Conservation (phyloP, 53 echinoderm and acorn worm species). For the Holothuria scabra region DNA sequence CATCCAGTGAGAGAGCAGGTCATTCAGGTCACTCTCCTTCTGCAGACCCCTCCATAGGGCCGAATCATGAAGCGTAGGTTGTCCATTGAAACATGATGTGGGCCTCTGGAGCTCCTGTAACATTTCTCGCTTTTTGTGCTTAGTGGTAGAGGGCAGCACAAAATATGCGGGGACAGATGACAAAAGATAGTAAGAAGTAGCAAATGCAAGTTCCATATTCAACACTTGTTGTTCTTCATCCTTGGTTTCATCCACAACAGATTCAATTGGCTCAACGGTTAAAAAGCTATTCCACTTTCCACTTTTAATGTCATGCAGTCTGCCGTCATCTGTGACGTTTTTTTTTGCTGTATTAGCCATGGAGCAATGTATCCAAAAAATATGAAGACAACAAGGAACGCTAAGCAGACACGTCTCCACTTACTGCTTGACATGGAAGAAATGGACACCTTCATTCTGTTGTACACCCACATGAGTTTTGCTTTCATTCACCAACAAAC, state of each 20-base stretch:
- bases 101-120: conserved; percentile 85
- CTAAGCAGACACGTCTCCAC: conserved; percentile 67
- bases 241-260: conserved; percentile 41
- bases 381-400: conserved; percentile 61
- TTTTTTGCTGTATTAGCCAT: conserved; percentile 85
- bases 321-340: conserved; percentile 80
- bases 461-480: conserved; percentile 61
- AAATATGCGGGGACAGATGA: conserved; percentile 85
- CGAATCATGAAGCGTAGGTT: conserved; percentile 77
- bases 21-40: conserved; percentile 69
- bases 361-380: conserved; percentile 88
- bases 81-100: conserved; percentile 92
- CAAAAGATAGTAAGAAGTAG: conserved; percentile 85
- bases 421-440: conserved; percentile 60
- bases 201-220: conserved; percentile 68
- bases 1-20: conserved; percentile 91
- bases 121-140: conserved; percentile 78
- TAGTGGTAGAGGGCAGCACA: conserved; percentile 66
- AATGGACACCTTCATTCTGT: conserved; percentile 59
- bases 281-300: conserved; percentile 86
- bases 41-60: conserved; percentile 71
- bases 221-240: conserved; percentile 52
- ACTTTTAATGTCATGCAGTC: conserved; percentile 84
- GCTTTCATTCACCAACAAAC: no score
- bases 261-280: conserved; percentile 50